Evolutionary conservation across 2,113 vertebrate genomes (phyloP).

Genomic region (Reinhardtius hippoglossoides): DNA sequence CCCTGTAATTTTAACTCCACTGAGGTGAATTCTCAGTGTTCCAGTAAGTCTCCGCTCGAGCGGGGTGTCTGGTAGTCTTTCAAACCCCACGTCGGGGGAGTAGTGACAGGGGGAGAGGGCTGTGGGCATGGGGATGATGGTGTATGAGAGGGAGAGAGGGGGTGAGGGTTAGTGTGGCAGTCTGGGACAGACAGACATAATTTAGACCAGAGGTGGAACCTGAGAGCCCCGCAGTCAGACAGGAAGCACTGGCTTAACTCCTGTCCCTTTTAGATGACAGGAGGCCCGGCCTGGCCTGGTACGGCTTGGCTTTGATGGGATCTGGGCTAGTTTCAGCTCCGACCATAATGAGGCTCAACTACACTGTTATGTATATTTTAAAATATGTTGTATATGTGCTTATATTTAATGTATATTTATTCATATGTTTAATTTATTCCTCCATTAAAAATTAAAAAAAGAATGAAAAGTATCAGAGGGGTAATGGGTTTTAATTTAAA

Average conservation of each 20-base stretch:
- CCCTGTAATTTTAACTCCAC: constrained; percentile 23
- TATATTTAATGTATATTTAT: not conserved
- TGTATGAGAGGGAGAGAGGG: constrained; percentile 11
- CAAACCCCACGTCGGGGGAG: constrained; percentile 3
- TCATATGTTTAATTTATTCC: not conserved
- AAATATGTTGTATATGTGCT: not conserved
- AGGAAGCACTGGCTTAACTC: constrained; percentile 82
- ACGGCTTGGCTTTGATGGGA: constrained; percentile 51
- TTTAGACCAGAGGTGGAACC: constrained; percentile 81
- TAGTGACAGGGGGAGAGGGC: constrained; percentile 48
- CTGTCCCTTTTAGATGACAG: constrained; percentile 74
- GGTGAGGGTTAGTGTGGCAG: constrained; percentile 53
- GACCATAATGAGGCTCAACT: constrained; percentile 12
- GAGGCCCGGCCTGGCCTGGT: constrained; percentile 49
- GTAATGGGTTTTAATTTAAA: too few relatives aligned
- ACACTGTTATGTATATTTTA: not conserved
- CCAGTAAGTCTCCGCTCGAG: not conserved
- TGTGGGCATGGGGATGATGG: constrained; percentile 47
- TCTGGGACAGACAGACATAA: constrained; percentile 75
- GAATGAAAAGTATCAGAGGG: not conserved
- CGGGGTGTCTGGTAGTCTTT: constrained; percentile 47
- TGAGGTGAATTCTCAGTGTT: constrained; percentile 12
- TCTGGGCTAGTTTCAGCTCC: constrained; percentile 10
- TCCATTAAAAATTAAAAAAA: not conserved
- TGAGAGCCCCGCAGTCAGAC: constrained; percentile 76